A percentile compares a stretch with the other conserved stretches of the same genome.
Evolutionary conservation across 1,140 invertebrate genomes (phyloP).

Genomic region (Solenopsis fugax): DNA sequence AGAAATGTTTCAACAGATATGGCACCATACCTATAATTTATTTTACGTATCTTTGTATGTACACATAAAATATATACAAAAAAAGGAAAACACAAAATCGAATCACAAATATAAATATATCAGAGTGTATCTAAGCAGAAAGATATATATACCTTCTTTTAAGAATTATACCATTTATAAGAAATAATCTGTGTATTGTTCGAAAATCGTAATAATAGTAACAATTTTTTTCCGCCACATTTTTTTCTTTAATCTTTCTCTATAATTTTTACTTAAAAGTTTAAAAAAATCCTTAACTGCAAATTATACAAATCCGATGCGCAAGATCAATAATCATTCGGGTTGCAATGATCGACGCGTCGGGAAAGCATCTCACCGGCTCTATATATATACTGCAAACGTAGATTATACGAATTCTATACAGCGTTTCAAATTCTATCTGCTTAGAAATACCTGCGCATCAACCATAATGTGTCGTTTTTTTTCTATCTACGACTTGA

Average conservation of each 20-base stretch:
- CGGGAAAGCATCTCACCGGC: slow-evolving; percentile 19
- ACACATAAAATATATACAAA: slow-evolving; percentile 7
- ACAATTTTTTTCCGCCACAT: neutral
- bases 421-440: neutral
- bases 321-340: neutral
- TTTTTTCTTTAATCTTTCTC: neutral
- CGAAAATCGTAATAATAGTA: neutral
- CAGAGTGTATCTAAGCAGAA: neutral
- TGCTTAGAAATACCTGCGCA: neutral
- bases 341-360: neutral
- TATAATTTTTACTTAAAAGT: slow-evolving; percentile 1
- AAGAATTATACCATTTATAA: slow-evolving; percentile 29
- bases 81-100: neutral
- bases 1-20: slow-evolving; percentile 8
- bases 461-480: neutral
- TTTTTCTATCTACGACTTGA: neutral
- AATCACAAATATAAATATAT: neutral
- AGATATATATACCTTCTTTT: neutral
- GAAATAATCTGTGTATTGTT: slow-evolving; percentile 23
- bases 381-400: slow-evolving; percentile 27
- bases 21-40: slow-evolving; percentile 42
- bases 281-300: slow-evolving; percentile 15
- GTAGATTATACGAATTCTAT: neutral
- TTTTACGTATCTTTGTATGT: neutral
- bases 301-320: slow-evolving; percentile 22